Evolutionary conservation across 2,888 invertebrate species (phyloP), one percentile per base, ranked within the genome.

Genomic region (Pogonocherus hispidulus): DNA sequence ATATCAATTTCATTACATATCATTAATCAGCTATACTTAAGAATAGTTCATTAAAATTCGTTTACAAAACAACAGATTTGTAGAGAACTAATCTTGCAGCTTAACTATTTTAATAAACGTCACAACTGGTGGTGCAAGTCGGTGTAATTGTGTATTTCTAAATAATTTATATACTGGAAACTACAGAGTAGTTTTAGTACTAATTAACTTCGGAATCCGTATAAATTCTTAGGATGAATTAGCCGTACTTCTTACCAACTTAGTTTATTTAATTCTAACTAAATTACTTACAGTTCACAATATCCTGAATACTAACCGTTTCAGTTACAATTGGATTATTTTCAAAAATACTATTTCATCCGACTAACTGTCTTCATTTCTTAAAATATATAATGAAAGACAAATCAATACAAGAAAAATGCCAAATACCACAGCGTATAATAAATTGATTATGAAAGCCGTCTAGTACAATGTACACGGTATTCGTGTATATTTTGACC

Each of bases 101-200:
- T 32, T 32, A 32, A 32, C 32, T 32, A 32, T 32, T 32, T 32
- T 32, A 32, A 32, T 32, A 32, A 32, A 32, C 32, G 32, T 32
- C 9, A 11, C 32, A 11, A n/a, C 11, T 32, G 2, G 8, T 5
- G 11, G 9, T 32, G 32, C 9, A 32, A 32, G 32, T 32, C 32
- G 32, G 32, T 32, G 32, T 32, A 41, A n/a, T 41, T 41, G 14
- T 41, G 41, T 41, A 41, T 41, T 41, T n/a, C 41, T 41, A 41
- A 41, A 41, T 41, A 41, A 3, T 41, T 41, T 41, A 41, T 41
- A 41, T 41, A 41, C 27, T 8, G 27, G 8, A 27, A 27, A 27
- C 41, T 41, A 41, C n/a, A 41, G n/a, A 16, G 16, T 16, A 41
- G 41, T 41, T 41, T 41, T n/a, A 41, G 41, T 14, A 41, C 14